A percentile compares a stretch with the other conserved stretches of the same genome.
These are phyloP conservation scores for Vireo griseus DNA, from an alignment of 2,797 vertebrate species.

Conservation along the genomic window DNA sequence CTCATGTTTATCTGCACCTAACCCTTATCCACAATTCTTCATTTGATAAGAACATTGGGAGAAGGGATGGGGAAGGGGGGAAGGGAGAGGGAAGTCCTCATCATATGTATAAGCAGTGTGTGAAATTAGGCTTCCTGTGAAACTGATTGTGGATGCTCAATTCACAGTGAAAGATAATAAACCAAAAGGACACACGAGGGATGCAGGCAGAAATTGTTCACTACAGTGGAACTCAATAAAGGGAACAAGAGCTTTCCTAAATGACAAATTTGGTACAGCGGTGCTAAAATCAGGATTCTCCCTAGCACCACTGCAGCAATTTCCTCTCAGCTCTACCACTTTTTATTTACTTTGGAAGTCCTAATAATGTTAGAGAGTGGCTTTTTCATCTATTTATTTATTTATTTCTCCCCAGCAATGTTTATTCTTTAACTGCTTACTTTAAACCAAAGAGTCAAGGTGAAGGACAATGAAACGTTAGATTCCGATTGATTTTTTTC, in stretches of 20 bases:
- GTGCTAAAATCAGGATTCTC: constrained; percentile 76
- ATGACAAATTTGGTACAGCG: constrained; percentile 79
- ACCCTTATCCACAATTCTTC: constrained; percentile 99
- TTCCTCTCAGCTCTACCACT: constrained; percentile 65
- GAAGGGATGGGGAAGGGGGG: constrained; percentile 11
- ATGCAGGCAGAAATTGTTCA: constrained; percentile 80
- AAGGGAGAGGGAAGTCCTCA: constrained; percentile 71
- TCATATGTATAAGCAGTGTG: constrained; percentile 84
- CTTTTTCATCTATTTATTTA: constrained; percentile 65
- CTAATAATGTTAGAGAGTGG: constrained; percentile 63
- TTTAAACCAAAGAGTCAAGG: constrained; percentile 68
- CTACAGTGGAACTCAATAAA: constrained; percentile 82
- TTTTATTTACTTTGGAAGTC: constrained; percentile 78
- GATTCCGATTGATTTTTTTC: constrained; percentile 33
- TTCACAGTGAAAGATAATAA: constrained; percentile 94
- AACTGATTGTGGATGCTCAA: constrained; percentile 89
- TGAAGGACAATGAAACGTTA: constrained; percentile 52
- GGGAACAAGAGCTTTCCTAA: constrained; percentile 77
- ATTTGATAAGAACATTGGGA: constrained; percentile 92
- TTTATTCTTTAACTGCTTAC: constrained; percentile 68
- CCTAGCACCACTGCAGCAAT: constrained; percentile 58
- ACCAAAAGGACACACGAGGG: constrained; percentile 87
- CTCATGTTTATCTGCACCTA: constrained; percentile 99
- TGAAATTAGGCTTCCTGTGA: constrained; percentile 91
- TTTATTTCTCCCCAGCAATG: constrained; percentile 45